These are phyloP conservation scores for Eriosoma lanigerum DNA, from an alignment of 1,140 invertebrate species.

Conservation along the genomic window DNA sequence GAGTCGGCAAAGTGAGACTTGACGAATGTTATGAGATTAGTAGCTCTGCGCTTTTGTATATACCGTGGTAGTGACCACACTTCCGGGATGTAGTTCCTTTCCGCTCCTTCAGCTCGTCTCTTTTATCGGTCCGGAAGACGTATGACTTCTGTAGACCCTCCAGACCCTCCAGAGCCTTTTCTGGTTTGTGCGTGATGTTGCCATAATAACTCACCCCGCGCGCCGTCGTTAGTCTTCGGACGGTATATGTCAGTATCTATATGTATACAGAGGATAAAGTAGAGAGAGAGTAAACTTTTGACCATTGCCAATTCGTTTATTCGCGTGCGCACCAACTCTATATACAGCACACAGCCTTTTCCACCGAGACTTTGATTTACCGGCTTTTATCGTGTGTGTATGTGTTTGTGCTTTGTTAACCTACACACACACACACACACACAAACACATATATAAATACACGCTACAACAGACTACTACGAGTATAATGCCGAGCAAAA, in stretches of 20 bases:
- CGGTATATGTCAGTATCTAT: too few species aligned
- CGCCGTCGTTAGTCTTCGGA: background rate
- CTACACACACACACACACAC: too few species aligned
- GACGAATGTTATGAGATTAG: conserved; percentile 31
- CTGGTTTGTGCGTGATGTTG: background rate
- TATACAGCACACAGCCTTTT: background rate
- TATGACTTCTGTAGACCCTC: too few species aligned
- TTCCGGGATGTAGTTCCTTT: conserved; percentile 1
- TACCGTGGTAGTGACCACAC: background rate
- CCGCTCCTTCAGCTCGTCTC: background rate
- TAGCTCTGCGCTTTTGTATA: conserved; percentile 19
- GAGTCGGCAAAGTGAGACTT: background rate
- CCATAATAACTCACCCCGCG: conserved; percentile 21
- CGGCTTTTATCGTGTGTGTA: background rate
- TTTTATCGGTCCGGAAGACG: conserved; percentile 18
- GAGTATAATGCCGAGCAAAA: background rate
- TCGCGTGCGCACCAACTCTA: background rate
- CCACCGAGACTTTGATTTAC: conserved; percentile 20
- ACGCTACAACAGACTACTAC: background rate
- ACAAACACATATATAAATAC: background rate
- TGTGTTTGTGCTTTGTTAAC: background rate
- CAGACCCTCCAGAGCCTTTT: conserved; percentile 34
- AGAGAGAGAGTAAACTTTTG: conserved; percentile 11
- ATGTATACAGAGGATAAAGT: background rate
- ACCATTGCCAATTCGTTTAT: conserved; percentile 45